These are phyloP conservation scores for Halcyon senegalensis DNA, from an alignment of 2,113 vertebrate genomes.

Conservation along the genomic window DNA sequence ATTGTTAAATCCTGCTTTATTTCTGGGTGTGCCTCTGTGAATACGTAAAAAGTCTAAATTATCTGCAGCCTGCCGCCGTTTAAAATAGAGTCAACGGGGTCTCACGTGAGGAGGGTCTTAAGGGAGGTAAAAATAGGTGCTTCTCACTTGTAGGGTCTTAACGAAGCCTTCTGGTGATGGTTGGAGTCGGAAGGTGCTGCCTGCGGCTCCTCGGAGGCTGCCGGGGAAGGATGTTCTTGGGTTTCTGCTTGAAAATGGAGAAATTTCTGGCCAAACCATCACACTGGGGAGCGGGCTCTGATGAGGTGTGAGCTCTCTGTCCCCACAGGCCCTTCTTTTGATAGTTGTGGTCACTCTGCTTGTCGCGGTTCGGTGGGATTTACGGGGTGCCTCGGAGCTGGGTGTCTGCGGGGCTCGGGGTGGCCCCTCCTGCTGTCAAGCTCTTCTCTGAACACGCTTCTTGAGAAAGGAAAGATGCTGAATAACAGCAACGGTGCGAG, in stretches of 20 bases:
- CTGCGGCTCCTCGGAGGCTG: neutral
- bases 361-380: neutral
- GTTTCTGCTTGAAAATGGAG: neutral
- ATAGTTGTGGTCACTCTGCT: fast-evolving
- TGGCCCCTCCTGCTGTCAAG: neutral
- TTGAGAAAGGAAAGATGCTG: neutral
- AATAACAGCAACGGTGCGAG: neutral
- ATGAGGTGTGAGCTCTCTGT: fast-evolving
- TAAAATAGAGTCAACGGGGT: neutral
- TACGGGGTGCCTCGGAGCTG: neutral
- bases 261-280: neutral
- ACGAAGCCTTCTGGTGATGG: neutral
- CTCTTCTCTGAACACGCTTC: neutral
- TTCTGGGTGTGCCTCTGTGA: neutral
- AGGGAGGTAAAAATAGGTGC: neutral
- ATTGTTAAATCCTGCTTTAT: neutral
- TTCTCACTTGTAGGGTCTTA: neutral
- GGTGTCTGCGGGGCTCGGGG: neutral
- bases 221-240: neutral
- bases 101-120: neutral
- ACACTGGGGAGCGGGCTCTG: neutral
- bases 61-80: neutral
- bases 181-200: neutral
- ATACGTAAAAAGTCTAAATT: neutral
- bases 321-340: neutral